Conservation (phyloP, 2,797 vertebrate species). For the Botia kubotai region DNA sequence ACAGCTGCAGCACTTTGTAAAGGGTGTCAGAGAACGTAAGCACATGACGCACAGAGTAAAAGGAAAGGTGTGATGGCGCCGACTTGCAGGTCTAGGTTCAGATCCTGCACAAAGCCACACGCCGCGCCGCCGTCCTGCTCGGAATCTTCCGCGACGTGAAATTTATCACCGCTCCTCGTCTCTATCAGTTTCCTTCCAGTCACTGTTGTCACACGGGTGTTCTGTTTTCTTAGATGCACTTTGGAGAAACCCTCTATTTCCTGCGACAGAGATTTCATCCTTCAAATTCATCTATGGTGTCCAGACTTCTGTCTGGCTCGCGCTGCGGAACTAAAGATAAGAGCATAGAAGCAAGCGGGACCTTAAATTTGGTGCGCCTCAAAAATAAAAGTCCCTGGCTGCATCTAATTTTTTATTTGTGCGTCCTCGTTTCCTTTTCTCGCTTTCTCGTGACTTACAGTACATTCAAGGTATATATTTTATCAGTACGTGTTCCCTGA, state of each 20-base stretch:
- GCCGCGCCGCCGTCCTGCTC: conserved; percentile 62
- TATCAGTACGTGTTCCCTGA: too few species aligned
- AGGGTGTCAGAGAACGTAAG: too few species aligned
- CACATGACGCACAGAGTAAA: conserved; percentile 83
- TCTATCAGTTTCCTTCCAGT: conserved; percentile 85
- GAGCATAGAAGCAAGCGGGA: background rate
- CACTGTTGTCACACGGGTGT: conserved; percentile 87
- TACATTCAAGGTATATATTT: too few species aligned
- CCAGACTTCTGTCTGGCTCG: background rate
- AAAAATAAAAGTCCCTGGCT: conserved; percentile 40
- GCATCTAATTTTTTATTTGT: too few species aligned
- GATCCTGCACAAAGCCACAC: conserved; percentile 87
- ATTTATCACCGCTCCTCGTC: conserved; percentile 78
- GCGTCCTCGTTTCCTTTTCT: too few species aligned
- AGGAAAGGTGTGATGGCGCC: conserved; percentile 87
- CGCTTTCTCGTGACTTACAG: too few species aligned
- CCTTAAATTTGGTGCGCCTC: background rate
- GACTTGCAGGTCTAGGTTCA: conserved; percentile 87
- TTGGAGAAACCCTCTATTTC: conserved; percentile 90
- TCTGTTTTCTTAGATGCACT: conserved; percentile 85
- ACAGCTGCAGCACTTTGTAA: too few species aligned
- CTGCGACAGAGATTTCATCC: conserved; percentile 86
- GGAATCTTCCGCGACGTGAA: conserved; percentile 75
- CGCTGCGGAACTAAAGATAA: background rate
- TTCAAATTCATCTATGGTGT: background rate